Evolutionary conservation across 2,888 invertebrate species (phyloP).

Genomic region (Lacanobia oleracea): DNA sequence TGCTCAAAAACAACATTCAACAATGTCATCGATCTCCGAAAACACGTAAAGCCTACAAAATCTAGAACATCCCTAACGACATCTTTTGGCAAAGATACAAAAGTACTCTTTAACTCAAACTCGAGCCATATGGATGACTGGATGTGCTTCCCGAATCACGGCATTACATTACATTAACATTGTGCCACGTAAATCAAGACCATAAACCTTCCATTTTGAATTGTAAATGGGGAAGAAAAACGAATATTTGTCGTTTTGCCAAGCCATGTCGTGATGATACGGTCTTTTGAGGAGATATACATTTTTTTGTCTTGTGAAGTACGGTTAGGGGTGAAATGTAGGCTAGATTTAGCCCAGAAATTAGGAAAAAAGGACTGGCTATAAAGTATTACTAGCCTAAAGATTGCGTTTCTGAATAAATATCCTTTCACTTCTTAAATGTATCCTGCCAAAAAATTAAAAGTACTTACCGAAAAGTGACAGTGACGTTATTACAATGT

Average conservation of each 20-base stretch:
- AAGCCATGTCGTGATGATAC: slow-evolving; percentile 29
- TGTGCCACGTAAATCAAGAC: slow-evolving; percentile 57
- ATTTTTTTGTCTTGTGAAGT: neutral
- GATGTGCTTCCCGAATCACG: slow-evolving; percentile 52
- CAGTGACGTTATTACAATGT: no score
- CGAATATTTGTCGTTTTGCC: slow-evolving; percentile 56
- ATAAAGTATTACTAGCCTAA: no score
- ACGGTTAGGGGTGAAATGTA: neutral
- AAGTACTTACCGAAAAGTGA: no score
- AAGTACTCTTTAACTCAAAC: slow-evolving; percentile 19
- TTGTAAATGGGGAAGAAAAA: slow-evolving; percentile 65
- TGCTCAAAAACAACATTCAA: neutral
- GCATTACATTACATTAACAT: slow-evolving; percentile 57
- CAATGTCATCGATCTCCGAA: slow-evolving; percentile 1
- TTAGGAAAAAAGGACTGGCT: no score
- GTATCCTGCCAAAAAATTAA: no score
- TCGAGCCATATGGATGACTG: slow-evolving; percentile 40
- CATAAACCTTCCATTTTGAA: slow-evolving; percentile 63
- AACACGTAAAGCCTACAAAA: slow-evolving; percentile 31
- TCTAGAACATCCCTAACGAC: slow-evolving; percentile 31
- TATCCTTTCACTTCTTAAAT: no score
- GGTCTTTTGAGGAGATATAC: slow-evolving; percentile 9
- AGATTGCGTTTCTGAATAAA: no score
- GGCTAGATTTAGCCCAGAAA: neutral
- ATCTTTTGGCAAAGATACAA: slow-evolving; percentile 30